These are phyloP conservation scores for Candoia aspera DNA, from an alignment of 2,113 vertebrate species.

Conservation along the genomic window DNA sequence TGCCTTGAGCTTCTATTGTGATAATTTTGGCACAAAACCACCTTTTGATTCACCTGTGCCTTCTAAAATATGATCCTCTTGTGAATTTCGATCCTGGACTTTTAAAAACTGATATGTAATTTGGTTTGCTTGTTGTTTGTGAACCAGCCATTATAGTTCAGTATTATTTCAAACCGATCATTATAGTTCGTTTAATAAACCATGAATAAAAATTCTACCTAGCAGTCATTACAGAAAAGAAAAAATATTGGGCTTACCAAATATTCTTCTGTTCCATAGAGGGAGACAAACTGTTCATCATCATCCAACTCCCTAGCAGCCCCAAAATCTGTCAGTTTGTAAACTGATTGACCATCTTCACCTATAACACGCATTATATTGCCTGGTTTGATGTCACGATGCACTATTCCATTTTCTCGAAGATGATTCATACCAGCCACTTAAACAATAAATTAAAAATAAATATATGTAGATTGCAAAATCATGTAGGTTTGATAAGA, in stretches of 20 bases:
- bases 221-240: constrained; percentile 8
- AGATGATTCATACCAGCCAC: constrained; percentile 99
- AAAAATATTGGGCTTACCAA: constrained; percentile 79
- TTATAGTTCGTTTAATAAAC: neutral
- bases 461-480: neutral
- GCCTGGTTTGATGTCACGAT: constrained; percentile 97
- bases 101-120: neutral
- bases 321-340: constrained; percentile 97
- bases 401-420: constrained; percentile 95
- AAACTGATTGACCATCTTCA: constrained; percentile 93
- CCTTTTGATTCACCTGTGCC: neutral
- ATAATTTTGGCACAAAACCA: neutral
- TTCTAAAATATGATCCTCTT: neutral
- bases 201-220: neutral
- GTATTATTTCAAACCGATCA: neutral
- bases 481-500: neutral
- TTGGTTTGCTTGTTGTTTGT: neutral
- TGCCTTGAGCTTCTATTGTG: too few relatives aligned
- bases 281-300: constrained; percentile 97
- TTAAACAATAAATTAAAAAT: constrained; percentile 53
- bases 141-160: neutral
- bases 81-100: neutral
- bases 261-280: constrained; percentile 99
- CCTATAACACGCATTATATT: constrained; percentile 98
- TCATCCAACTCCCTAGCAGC: constrained; percentile 95